phyloP scores from a whole-genome alignment of 2,888 invertebrate genomes.

The Agrypnus murinus region DNA sequence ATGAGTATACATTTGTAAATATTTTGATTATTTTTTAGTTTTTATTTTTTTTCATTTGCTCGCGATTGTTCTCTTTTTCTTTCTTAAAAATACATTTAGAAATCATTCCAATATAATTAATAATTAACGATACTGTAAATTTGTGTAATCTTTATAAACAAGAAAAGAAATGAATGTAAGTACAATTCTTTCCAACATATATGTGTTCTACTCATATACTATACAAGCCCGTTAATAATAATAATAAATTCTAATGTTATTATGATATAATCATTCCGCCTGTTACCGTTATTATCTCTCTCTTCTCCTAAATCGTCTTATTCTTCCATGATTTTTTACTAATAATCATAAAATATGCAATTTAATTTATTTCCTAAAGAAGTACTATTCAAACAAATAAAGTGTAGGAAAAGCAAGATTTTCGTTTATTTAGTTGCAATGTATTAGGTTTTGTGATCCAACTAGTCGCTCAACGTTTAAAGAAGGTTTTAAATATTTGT shows the following conservation, averaged over 20 bases:
- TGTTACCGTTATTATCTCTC: neutral
- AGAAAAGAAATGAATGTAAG: conserved; percentile 13
- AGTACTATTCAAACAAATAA: conserved; percentile 28
- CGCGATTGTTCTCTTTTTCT: no score
- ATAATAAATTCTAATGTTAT: no score
- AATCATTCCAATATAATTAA: conserved; percentile 48
- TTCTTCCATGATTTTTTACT: no score
- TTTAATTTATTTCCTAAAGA: conserved; percentile 36
- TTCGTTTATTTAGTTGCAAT: conserved; percentile 55
- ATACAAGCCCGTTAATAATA: neutral
- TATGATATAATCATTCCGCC: conserved; percentile 43
- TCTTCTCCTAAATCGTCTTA: conserved; percentile 6
- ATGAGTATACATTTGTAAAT: conserved; percentile 36
- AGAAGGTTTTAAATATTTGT: conserved; percentile 51
- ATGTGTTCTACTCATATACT: conserved; percentile 32
- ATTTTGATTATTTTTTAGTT: conserved; percentile 22
- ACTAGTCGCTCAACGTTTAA: conserved; percentile 68
- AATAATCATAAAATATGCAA: neutral
- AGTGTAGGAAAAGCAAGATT: no score
- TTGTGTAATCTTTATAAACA: neutral
- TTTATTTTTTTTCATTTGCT: conserved; percentile 1
- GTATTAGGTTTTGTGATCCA: conserved; percentile 68
- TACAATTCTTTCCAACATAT: conserved; percentile 36
- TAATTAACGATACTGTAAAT: conserved; percentile 32
- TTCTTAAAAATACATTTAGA: conserved; percentile 20